These are phyloP conservation scores for Leucoraja ocellata DNA, from an alignment of 2,797 vertebrate genomes.

Conservation along the genomic window DNA sequence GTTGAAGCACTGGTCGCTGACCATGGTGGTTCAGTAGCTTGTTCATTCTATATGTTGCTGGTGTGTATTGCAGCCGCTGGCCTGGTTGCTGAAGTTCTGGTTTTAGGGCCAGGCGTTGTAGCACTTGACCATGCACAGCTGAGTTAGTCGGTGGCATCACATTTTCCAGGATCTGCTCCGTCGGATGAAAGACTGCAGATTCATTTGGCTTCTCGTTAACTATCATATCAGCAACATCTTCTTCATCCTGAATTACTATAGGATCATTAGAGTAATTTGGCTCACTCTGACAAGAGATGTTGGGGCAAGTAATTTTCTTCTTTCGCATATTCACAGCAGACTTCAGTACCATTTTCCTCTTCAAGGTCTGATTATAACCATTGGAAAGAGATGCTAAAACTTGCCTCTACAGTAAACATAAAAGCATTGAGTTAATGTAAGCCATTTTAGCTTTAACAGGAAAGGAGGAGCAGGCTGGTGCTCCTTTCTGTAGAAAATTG, in stretches of 20 bases:
- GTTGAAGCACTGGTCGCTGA: not conserved
- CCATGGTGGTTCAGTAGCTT: not conserved
- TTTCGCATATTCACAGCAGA: not conserved
- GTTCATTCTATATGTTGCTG: not conserved
- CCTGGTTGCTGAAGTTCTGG: not conserved
- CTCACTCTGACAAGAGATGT: not conserved
- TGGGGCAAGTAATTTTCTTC: not conserved
- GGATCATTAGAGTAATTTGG: not conserved
- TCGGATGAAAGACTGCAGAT: not conserved
- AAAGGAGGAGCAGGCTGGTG: not conserved
- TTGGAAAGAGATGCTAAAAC: slow-evolving; percentile 36
- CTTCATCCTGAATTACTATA: slow-evolving; percentile 30
- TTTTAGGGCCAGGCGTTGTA: not conserved
- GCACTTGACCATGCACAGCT: not conserved
- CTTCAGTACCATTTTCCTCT: not conserved
- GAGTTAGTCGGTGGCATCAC: not conserved
- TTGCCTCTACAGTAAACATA: slow-evolving; percentile 26
- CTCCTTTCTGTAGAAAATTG: not conserved
- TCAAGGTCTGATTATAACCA: slow-evolving; percentile 5
- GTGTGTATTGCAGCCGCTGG: not conserved
- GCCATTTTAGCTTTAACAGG: not conserved
- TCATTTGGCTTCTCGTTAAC: not conserved
- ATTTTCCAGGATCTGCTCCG: not conserved
- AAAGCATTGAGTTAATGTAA: not conserved
- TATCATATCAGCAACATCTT: not conserved